Evolutionary conservation across 2,888 invertebrate genomes (phyloP), one percentile per base, ranked within the genome.

Genomic region (Scaptomyza cyrtandrae): DNA sequence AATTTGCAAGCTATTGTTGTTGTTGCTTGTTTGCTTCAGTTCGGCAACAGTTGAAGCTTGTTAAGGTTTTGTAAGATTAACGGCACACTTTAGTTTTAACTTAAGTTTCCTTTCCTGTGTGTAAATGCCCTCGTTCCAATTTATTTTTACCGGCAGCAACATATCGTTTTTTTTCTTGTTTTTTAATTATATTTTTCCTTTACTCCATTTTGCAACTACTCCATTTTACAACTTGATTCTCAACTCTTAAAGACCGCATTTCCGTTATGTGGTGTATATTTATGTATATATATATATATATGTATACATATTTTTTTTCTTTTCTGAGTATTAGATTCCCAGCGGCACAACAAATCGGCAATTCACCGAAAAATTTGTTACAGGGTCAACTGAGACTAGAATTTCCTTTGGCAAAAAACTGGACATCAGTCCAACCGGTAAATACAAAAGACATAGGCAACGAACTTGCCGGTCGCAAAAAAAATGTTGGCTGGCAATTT

Each of bases 331-430:
- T n/a, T 35, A 16, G 35, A 54, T 68, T 59, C 29, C 63, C 13
- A 57, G 48, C 57, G 62, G 19, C 65, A 57, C 61, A 61, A 61
- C 58, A 63, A 66, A 69, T 67, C 64, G 71, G 29, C 65, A 70
- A 70, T 58, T 66, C 58, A 53, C 60, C 50, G 43, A 56, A 86
- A 84, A 79, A 85, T 84, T 75, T 80, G 88, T 86, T 88, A 88
- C 85, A 85, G 88, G 85, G 85, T 88, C 86, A 88, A 56, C 64
- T 57, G 70, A 75, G 73, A 75, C 68, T 80, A 82, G 83, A 82
- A 82, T 85, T 89, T 86, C 84, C 86, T 78, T 75, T 76, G 74
- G 53, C 58, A 70, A 73, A 9, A 57, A 50, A 50, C 49, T 50
- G 53, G 52, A 31, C 55, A 61, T 33, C 53, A 44, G 58, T 41